Conservation (phyloP, 1,140 invertebrate species). For the Eciton burchellii region DNA sequence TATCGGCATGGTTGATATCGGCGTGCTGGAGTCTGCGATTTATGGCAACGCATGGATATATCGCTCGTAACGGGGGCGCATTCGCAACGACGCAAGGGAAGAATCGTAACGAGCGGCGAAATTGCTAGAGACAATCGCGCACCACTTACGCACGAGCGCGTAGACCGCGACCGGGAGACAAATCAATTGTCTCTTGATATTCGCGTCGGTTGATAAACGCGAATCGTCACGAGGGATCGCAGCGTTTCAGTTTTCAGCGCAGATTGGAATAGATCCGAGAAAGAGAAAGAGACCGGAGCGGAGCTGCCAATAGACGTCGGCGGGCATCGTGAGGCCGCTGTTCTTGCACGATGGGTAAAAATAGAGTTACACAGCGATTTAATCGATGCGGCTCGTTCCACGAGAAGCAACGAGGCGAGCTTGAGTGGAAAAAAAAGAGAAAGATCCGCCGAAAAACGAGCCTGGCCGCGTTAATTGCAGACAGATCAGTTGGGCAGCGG, state of each 20-base stretch:
- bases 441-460: too few relatives aligned
- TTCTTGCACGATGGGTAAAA: slow-evolving; percentile 33
- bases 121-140: slow-evolving; percentile 15
- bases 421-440: too few relatives aligned
- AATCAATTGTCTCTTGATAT: slow-evolving; percentile 59
- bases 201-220: slow-evolving; percentile 28
- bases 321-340: background rate
- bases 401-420: background rate
- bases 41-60: slow-evolving; percentile 2
- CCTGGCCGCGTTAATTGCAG: too few relatives aligned
- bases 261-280: slow-evolving; percentile 44
- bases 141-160: background rate
- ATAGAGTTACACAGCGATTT: slow-evolving; percentile 32
- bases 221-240: slow-evolving; percentile 38
- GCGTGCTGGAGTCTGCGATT: too few relatives aligned
- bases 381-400: slow-evolving; percentile 11
- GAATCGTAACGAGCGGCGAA: slow-evolving; percentile 1
- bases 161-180: slow-evolving; percentile 29
- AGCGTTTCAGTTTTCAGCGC: slow-evolving; percentile 42
- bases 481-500: too few relatives aligned
- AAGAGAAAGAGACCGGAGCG: background rate
- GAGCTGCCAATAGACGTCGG: slow-evolving; percentile 23
- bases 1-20: too few relatives aligned
- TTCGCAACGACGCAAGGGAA: slow-evolving; percentile 3
- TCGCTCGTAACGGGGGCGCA: background rate